Evolutionary conservation across 2,888 invertebrate genomes (phyloP), one percentile per base, ranked within the genome.

Genomic region (Eupithecia subumbrata): DNA sequence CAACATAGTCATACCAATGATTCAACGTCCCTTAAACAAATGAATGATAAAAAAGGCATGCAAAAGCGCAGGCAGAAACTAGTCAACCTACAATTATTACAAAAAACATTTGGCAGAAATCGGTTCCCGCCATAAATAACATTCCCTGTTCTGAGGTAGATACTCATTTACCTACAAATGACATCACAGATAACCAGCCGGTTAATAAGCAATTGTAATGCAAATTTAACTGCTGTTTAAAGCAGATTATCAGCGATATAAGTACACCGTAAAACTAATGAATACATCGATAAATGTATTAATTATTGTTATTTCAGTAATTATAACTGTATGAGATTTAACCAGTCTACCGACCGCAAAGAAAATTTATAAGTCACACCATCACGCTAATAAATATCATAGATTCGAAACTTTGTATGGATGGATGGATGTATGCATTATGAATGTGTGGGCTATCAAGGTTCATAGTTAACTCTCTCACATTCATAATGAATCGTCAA

Each of bases 131-230:
- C 1, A 12, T 60, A 25, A 60, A 25, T 60, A 25, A 22, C 22
- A 2, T 60, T 60, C 4, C 25, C 60, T 60, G 22, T 60, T 60
- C 25, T 60, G 60, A 25, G 60, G 52, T 52, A n/a, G 52, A 11
- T 14, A 60, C 60, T 25, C 25, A 25, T 25, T 60, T 25, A 22
- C 18, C 64, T 30, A 69, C 75, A 45, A 67, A 69, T 72, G 63
- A 72, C 45, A 66, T 48, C 25, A 66, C n/a, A 74, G 64, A 73
- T 68, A 25, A 12, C 63, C 64, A 45, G 43, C 45, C 63, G 14
- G 67, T 64, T 72, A 76, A 76, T 69, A 69, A 74, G 72, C 74
- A 72, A 70, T 77, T 77, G 74, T 74, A 70, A 77, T 77, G 72
- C 66, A 77, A 74, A 77, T 77, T 63, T 71, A 69, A 74, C 43